These are phyloP conservation scores for Loripinus fragilis DNA, from an alignment of 2,888 invertebrate genomes.

Conservation along the genomic window DNA sequence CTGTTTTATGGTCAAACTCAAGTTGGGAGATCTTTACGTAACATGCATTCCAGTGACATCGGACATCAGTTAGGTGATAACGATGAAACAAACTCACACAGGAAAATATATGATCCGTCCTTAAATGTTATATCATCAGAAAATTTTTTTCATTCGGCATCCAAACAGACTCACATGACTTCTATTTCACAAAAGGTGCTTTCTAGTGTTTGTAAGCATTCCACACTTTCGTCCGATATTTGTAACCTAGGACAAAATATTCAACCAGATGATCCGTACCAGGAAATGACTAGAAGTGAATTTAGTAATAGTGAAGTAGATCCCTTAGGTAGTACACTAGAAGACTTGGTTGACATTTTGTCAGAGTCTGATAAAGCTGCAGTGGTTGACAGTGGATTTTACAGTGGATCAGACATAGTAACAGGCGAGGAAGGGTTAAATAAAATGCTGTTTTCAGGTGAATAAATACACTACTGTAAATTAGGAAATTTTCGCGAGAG, in stretches of 20 bases:
- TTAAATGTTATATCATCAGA: background rate
- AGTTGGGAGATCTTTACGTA: background rate
- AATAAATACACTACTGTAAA: too few relatives aligned
- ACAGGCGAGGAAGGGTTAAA: background rate
- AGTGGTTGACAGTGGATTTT: background rate
- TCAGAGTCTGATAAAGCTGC: slow-evolving; percentile 14
- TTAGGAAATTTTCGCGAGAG: too few relatives aligned
- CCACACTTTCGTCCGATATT: background rate
- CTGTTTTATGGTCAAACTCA: background rate
- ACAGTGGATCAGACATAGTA: background rate
- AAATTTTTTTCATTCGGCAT: background rate
- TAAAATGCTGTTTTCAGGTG: background rate
- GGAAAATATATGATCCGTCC: slow-evolving; percentile 8
- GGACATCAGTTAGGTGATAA: background rate
- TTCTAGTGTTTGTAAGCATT: background rate
- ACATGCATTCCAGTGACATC: background rate
- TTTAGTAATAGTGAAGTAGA: background rate
- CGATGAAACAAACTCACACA: background rate
- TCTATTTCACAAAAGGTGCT: background rate
- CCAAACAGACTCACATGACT: background rate
- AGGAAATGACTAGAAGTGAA: slow-evolving; percentile 3
- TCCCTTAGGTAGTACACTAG: background rate
- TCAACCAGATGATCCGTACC: background rate
- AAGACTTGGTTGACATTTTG: slow-evolving; percentile 5
- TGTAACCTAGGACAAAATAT: background rate